Evolutionary conservation across 2,888 invertebrate species (phyloP).

Genomic region (Beris morrisii): DNA sequence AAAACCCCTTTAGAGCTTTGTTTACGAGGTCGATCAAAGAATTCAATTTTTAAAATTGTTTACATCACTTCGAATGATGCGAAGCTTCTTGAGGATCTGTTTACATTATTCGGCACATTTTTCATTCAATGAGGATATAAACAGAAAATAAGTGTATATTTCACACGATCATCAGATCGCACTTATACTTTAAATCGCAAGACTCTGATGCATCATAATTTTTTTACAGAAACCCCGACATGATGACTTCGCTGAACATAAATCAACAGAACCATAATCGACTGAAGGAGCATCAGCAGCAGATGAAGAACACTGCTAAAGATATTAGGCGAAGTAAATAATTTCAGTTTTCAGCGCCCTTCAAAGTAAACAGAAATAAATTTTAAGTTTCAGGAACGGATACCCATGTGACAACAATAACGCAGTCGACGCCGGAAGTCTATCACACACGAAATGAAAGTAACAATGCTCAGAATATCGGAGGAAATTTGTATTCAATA

Average conservation of each 20-base stretch:
- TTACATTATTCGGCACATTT: slow-evolving; percentile 8
- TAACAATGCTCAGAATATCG: slow-evolving; percentile 9
- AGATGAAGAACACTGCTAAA: slow-evolving; percentile 5
- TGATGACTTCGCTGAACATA: slow-evolving; percentile 40
- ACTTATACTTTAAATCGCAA: slow-evolving; percentile 9
- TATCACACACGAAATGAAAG: slow-evolving; percentile 31
- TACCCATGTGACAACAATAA: slow-evolving; percentile 25
- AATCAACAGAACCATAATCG: slow-evolving; percentile 54
- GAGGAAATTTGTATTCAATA: slow-evolving; percentile 41
- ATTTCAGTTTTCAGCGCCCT: slow-evolving; percentile 19
- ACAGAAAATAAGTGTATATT: slow-evolving; percentile 14
- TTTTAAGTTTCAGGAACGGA: slow-evolving; percentile 26
- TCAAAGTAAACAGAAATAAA: slow-evolving; percentile 28
- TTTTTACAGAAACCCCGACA: slow-evolving; percentile 25
- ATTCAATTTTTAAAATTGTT: slow-evolving; percentile 4
- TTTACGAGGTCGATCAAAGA: slow-evolving; percentile 17
- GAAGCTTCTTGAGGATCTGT: slow-evolving; percentile 7
- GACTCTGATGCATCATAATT: too few relatives aligned
- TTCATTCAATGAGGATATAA: slow-evolving; percentile 8
- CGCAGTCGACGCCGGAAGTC: slow-evolving; percentile 26
- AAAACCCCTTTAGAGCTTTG: neutral
- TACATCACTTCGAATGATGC: slow-evolving; percentile 4
- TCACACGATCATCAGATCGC: slow-evolving; percentile 19
- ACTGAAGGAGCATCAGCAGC: slow-evolving; percentile 47
- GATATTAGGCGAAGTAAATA: slow-evolving; percentile 19